Conservation (phyloP, 2,797 vertebrate species). For the Tragopan temminckii region DNA sequence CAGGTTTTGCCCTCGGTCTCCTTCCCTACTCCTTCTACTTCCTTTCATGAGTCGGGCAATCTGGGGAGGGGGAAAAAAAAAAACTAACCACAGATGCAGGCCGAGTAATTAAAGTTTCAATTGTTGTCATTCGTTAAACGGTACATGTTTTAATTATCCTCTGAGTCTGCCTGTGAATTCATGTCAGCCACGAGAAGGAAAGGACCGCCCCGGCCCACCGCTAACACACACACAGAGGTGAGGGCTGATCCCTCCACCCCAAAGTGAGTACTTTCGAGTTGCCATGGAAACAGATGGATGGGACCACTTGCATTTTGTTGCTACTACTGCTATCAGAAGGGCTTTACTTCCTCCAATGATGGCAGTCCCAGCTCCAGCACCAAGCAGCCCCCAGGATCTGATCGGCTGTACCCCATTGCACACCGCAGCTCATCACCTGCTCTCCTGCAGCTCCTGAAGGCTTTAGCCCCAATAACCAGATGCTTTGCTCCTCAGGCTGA, state of each 20-base stretch:
- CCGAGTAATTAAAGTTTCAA: slow-evolving; percentile 67
- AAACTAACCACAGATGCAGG: not conserved
- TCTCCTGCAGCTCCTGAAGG: not conserved
- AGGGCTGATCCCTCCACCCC: not conserved
- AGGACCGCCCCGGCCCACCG: not conserved
- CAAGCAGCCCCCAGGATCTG: not conserved
- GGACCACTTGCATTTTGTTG: not conserved
- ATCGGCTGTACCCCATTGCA: not conserved
- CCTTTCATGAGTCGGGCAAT: not conserved
- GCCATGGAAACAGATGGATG: slow-evolving; percentile 19
- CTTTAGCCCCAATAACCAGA: not conserved
- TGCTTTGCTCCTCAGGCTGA: not conserved
- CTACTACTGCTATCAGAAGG: not conserved
- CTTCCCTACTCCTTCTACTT: not conserved
- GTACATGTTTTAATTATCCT: slow-evolving; percentile 65
- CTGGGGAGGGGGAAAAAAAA: not conserved
- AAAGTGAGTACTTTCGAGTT: not conserved
- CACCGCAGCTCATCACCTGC: accelerated
- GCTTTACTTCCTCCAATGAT: not conserved
- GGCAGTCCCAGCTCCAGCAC: not conserved
- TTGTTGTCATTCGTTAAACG: slow-evolving; percentile 44
- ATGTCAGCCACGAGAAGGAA: not conserved
- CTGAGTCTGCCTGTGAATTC: not conserved
- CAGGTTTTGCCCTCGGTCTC: slow-evolving; percentile 67
- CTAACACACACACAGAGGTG: not conserved